These are phyloP conservation scores for Octopus sinensis DNA, from an alignment of 1,140 invertebrate genomes.

Conservation along the genomic window DNA sequence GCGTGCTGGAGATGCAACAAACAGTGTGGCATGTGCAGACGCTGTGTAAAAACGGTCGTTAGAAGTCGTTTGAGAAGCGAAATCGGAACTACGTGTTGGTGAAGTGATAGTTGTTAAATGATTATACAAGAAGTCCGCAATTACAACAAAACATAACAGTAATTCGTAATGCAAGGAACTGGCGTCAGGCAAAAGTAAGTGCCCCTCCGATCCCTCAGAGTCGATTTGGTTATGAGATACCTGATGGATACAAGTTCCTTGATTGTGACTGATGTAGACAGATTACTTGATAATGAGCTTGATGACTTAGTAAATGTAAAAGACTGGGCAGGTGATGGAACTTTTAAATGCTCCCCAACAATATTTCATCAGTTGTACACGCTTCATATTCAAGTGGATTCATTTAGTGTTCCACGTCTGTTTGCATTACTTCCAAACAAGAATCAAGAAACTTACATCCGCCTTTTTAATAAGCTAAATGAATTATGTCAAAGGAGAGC, in stretches of 20 bases:
- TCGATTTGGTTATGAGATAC: not conserved
- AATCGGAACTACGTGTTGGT: no score
- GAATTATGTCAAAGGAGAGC: not conserved
- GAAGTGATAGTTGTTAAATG: no score
- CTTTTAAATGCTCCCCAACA: not conserved
- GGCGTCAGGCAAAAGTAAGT: not conserved
- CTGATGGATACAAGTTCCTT: not conserved
- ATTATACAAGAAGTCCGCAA: no score
- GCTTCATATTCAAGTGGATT: not conserved
- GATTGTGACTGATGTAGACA: not conserved
- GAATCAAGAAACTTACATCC: not conserved
- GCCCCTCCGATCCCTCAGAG: conserved; percentile 3
- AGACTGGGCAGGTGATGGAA: not conserved
- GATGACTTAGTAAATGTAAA: not conserved
- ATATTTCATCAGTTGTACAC: conserved; percentile 6
- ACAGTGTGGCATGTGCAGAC: no score
- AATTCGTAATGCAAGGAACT: not conserved
- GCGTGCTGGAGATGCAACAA: no score
- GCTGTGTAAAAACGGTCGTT: no score
- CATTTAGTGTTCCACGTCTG: not conserved
- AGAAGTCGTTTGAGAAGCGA: no score
- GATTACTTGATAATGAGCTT: not conserved
- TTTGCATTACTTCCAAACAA: conserved; percentile 5
- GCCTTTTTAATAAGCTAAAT: not conserved
- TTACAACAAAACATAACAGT: not conserved